Evolutionary conservation across 2,113 vertebrate species (phyloP), one percentile per base, ranked within the genome.

Genomic region (Romanogobio albipinnatus): DNA sequence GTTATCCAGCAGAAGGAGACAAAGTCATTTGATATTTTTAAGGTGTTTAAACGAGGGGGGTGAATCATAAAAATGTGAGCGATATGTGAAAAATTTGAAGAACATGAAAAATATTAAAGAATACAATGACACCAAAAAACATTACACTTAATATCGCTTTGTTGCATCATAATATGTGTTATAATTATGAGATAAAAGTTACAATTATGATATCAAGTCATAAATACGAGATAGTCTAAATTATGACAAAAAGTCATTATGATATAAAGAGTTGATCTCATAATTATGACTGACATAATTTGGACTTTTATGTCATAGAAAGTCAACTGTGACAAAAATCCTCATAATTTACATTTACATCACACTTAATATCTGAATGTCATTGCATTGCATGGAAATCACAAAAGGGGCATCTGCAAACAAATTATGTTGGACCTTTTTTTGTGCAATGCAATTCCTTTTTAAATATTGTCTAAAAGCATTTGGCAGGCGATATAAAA

Each of bases 1-100:
- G 17, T 70, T 26, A 76, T 64, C 86, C 86, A 87, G 82, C 22
- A 87, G 82, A 74, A 36, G 82, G 86, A 36, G 82, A 79, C 71
- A 84, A 64, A 70, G 15, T 51, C 26, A n/a, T 51, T 61, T 17
- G 1, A 15, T 17, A 43, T 24, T n/a, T 76, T 56, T 1, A 10
- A 9, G 6, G 1, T 19, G 26, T 29, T 74, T 49, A 15, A 17
- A 53, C 19, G 26, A n/a, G 9, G 47, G 14, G 14, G 6, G 17
- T 5, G 5, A 56, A 5, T 5, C 1, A 19, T 2, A 19, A 56
- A 56, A 19, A 56, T 56, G 5, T 7, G 15, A 19, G n/a, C n/a
- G 13, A 49, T 53, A 17, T 53, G 49, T 15, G 51, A 22, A 76
- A 56, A 36, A 9, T 3, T 0, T 36, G 9, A 4, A 29, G 47